These are phyloP conservation scores for Antheraea assamensis DNA, from an alignment of 2,888 invertebrate species.

Conservation along the genomic window DNA sequence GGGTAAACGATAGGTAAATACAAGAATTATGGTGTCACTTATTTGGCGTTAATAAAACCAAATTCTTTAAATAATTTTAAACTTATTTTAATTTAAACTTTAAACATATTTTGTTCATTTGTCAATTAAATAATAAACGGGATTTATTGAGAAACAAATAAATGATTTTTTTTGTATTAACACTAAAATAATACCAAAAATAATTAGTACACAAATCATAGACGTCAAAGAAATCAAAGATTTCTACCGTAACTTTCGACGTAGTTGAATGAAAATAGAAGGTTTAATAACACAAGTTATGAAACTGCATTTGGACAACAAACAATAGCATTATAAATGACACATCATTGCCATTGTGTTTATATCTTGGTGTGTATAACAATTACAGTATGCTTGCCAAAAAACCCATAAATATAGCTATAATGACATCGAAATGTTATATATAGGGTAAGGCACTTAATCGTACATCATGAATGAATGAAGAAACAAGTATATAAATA, in stretches of 20 bases:
- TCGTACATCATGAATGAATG: neutral
- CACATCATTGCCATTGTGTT: conserved; percentile 39
- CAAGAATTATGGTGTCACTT: no score
- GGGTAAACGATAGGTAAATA: no score
- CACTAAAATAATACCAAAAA: no score
- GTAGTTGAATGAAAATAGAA: conserved; percentile 10
- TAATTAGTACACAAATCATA: neutral
- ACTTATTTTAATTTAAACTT: no score
- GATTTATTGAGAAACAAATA: no score
- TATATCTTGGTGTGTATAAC: conserved; percentile 34
- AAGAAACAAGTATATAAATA: neutral
- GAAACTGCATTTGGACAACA: conserved; percentile 43
- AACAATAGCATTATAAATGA: conserved; percentile 49
- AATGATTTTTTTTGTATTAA: no score
- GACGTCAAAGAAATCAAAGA: no score
- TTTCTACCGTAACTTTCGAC: neutral
- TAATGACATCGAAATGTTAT: neutral
- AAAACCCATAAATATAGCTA: conserved; percentile 19
- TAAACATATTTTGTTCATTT: no score
- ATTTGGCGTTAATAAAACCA: no score
- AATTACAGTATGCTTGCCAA: conserved; percentile 33
- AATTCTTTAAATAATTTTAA: no score
- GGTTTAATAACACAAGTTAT: conserved; percentile 4
- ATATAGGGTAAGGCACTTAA: neutral
- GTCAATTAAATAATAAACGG: no score